Conservation (phyloP, 2,888 invertebrate species). For the Merodon equestris region DNA sequence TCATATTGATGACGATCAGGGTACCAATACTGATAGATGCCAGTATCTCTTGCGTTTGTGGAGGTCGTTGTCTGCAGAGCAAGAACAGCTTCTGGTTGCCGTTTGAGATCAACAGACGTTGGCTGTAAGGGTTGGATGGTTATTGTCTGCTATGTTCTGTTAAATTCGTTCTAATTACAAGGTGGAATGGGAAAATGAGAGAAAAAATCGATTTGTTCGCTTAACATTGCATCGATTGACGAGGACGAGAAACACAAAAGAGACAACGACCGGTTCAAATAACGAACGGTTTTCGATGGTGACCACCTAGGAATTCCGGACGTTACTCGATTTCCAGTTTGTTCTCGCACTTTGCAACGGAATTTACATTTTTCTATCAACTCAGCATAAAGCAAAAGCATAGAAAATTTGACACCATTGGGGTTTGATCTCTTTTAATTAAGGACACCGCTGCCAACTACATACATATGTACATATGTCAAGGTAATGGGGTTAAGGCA, state of each 20-base stretch:
- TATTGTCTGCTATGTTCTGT: constrained; percentile 30
- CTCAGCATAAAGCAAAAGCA: no score
- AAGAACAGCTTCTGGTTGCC: constrained; percentile 37
- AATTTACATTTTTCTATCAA: no score
- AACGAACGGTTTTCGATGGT: background rate
- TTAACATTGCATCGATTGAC: constrained; percentile 57
- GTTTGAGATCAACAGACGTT: no score
- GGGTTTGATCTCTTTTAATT: no score
- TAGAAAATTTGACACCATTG: no score
- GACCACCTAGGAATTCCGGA: constrained; percentile 58
- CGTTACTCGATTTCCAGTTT: constrained; percentile 48
- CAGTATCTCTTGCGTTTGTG: constrained; percentile 7
- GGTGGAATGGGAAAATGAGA: background rate
- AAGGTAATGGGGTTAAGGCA: no score
- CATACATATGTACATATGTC: no score
- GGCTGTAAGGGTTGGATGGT: no score
- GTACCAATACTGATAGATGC: no score
- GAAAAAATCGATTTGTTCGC: constrained; percentile 54
- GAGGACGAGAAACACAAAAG: constrained; percentile 11
- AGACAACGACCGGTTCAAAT: background rate
- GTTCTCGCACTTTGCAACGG: no score
- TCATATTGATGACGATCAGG: no score
- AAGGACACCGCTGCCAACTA: no score
- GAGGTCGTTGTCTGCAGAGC: constrained; percentile 61
- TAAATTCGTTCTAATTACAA: constrained; percentile 56